These are phyloP conservation scores for Nycticryphes semicollaris DNA, from an alignment of 2,113 vertebrate species.

Conservation along the genomic window DNA sequence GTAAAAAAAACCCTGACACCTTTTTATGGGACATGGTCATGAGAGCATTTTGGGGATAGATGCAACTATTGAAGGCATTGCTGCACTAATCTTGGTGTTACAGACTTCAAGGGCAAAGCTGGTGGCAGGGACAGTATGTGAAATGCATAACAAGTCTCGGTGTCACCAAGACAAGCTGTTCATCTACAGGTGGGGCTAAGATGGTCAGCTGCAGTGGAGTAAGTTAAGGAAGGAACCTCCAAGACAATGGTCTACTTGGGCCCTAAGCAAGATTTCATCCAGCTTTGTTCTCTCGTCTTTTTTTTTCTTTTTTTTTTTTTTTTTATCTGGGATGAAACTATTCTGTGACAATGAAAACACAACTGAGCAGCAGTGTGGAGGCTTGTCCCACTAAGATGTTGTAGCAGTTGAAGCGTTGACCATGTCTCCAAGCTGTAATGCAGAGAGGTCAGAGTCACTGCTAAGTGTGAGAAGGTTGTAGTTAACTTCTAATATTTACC, in stretches of 20 bases:
- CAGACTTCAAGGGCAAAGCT: neutral
- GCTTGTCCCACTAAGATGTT: neutral
- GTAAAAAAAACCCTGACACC: neutral
- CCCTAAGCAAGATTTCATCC: neutral
- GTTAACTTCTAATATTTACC: neutral
- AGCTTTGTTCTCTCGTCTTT: neutral
- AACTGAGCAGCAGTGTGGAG: neutral
- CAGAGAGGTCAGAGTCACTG: neutral
- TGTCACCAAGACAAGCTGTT: neutral
- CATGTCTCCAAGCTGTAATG: rapidly evolving
- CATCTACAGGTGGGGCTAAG: neutral
- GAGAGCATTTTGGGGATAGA: neutral
- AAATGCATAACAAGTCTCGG: neutral
- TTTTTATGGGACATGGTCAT: neutral
- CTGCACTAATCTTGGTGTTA: neutral
- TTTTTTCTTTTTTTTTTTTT: neutral
- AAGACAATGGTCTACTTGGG: neutral
- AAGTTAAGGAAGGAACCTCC: neutral
- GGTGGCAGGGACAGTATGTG: neutral
- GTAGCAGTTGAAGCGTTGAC: neutral
- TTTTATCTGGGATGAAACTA: neutral
- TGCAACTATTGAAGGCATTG: neutral
- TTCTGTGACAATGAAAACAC: neutral
- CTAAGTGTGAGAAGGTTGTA: neutral
- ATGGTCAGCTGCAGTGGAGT: neutral